phyloP scores from a whole-genome alignment of 1,140 invertebrate genomes.

The Drosophila mauritiana region DNA sequence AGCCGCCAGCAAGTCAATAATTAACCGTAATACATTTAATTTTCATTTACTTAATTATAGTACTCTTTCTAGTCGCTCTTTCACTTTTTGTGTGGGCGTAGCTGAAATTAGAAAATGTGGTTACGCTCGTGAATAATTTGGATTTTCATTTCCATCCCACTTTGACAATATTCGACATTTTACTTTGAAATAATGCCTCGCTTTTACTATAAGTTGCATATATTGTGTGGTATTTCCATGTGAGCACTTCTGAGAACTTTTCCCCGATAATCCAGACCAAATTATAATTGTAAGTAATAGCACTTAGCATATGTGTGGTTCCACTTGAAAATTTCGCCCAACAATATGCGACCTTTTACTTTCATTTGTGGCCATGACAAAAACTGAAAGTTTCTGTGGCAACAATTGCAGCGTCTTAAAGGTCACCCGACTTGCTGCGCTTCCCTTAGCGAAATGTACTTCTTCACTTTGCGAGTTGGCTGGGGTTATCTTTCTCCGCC shows the following conservation, averaged over 20 bases:
- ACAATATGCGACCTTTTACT: conserved; percentile 28
- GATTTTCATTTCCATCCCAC: conserved; percentile 1
- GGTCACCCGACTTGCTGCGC: conserved; percentile 34
- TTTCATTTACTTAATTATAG: conserved; percentile 51
- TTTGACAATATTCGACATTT: conserved; percentile 19
- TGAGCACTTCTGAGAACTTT: not conserved
- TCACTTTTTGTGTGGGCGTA: conserved; percentile 12
- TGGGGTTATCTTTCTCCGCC: conserved; percentile 20
- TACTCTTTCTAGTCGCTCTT: conserved; percentile 25
- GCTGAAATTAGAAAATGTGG: not conserved
- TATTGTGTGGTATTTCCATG: not conserved
- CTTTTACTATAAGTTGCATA: not conserved
- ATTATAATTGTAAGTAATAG: conserved; percentile 5
- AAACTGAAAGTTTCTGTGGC: conserved; percentile 39
- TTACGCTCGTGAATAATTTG: not conserved
- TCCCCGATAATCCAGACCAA: not conserved
- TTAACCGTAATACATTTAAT: conserved; percentile 62
- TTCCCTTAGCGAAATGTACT: conserved; percentile 21
- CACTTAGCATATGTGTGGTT: not conserved
- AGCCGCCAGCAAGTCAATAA: conserved; percentile 41
- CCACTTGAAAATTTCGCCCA: not conserved
- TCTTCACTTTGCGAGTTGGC: conserved; percentile 39
- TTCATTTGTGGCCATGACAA: conserved; percentile 34
- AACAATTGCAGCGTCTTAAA: conserved; percentile 42
- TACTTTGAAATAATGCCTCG: not conserved